A percentile compares a stretch with the other conserved stretches of the same genome.
Evolutionary conservation across 2,797 vertebrate species (phyloP).

Genomic region (Pipistrellus pipistrellus): DNA sequence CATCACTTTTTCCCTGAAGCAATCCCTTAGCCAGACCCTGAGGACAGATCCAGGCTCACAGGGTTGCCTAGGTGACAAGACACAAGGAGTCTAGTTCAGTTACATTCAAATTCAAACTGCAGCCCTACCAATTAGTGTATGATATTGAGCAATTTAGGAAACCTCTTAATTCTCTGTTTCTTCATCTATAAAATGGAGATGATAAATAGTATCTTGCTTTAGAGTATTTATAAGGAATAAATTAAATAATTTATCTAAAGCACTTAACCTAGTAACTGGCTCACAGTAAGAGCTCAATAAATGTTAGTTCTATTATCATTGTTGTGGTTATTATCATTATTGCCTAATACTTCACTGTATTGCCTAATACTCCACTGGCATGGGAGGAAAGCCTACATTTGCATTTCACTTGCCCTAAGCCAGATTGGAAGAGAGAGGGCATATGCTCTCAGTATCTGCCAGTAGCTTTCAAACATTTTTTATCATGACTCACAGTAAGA

Average conservation of each 20-base stretch:
- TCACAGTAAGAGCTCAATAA: constrained; percentile 42
- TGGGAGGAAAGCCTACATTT: constrained; percentile 28
- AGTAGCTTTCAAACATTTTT: constrained; percentile 49
- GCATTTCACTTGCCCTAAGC: constrained; percentile 23
- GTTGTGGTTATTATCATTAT: background rate
- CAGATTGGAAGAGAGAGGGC: background rate
- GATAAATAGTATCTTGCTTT: constrained; percentile 46
- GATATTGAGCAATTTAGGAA: constrained; percentile 26
- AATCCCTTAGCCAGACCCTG: background rate
- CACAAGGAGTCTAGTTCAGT: background rate
- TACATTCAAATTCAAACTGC: constrained; percentile 37
- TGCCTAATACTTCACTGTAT: constrained; percentile 1
- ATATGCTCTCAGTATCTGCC: background rate
- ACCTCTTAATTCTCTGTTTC: constrained; percentile 27
- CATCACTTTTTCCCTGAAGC: background rate
- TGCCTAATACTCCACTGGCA: constrained; percentile 37
- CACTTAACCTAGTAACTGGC: constrained; percentile 31
- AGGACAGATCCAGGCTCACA: background rate
- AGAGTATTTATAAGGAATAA: constrained; percentile 39
- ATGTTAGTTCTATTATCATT: constrained; percentile 29
- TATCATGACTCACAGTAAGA: background rate
- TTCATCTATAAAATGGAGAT: constrained; percentile 30
- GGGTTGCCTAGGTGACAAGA: background rate
- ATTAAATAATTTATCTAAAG: constrained; percentile 54
- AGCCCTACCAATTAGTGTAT: background rate